A percentile compares a stretch with the other conserved stretches of the same genome.
Evolutionary conservation across 2,888 invertebrate species (phyloP).

Genomic region (Leptopterna dolabrata): DNA sequence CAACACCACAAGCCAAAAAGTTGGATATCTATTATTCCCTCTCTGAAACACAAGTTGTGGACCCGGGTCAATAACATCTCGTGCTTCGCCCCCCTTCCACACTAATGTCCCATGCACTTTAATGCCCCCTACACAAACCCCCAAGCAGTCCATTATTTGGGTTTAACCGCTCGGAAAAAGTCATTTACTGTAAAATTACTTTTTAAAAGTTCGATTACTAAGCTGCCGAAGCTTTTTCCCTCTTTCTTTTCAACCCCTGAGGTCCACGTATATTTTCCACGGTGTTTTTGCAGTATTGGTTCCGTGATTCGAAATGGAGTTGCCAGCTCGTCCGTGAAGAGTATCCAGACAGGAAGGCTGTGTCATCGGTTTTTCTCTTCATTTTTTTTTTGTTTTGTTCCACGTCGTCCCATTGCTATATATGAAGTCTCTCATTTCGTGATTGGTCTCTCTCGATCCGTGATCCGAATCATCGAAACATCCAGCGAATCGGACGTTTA

Average conservation of each 20-base stretch:
- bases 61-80: constrained; percentile 1
- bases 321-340: neutral
- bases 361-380: neutral
- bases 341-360: neutral
- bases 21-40: neutral
- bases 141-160: constrained; percentile 6
- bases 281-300: neutral
- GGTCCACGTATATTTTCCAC: neutral
- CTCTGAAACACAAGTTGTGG: neutral
- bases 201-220: constrained; percentile 43
- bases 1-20: neutral
- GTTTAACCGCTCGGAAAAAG: constrained; percentile 52
- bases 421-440: no score
- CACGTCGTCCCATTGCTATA: no score
- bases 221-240: neutral
- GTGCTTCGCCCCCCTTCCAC: neutral
- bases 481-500: no score
- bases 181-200: constrained; percentile 55
- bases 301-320: constrained; percentile 1
- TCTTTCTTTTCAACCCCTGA: neutral
- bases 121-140: constrained; percentile 12
- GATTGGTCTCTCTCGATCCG: no score
- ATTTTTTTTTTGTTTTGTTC: neutral
- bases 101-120: neutral
- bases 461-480: no score